Conservation (phyloP, 2,113 vertebrate genomes). For the Pleuronectes platessa region DNA sequence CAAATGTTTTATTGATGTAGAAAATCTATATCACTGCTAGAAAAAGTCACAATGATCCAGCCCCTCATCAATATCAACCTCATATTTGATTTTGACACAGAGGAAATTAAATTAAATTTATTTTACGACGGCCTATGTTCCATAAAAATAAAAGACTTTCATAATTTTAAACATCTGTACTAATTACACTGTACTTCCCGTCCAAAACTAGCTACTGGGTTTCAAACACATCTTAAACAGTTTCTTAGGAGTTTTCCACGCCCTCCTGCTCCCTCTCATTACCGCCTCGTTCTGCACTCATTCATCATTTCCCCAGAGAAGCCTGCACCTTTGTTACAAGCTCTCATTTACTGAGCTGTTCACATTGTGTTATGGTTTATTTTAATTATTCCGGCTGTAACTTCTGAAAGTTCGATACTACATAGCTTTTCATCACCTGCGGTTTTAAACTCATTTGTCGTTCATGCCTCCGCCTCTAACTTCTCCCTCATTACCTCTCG, state of each 20-base stretch:
- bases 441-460: constrained; percentile 30
- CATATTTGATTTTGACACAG: not conserved
- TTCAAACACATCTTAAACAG: constrained; percentile 16
- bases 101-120: not conserved
- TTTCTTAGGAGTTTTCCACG: constrained; percentile 19
- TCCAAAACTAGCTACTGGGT: constrained; percentile 1
- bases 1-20: constrained; percentile 1
- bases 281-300: constrained; percentile 19
- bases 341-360: constrained; percentile 20
- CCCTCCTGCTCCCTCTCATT: constrained; percentile 38
- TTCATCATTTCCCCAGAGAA: constrained; percentile 32
- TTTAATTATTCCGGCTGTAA: constrained; percentile 23
- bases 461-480: constrained; percentile 1
- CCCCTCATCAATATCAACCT: not conserved
- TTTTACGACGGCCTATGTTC: not conserved
- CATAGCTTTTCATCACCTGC: constrained; percentile 25
- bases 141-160: not conserved
- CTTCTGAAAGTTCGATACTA: constrained; percentile 2
- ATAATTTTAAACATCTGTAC: not conserved
- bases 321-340: constrained; percentile 1
- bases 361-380: constrained; percentile 29
- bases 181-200: constrained; percentile 9
- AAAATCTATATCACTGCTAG: not conserved
- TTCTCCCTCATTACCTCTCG: not conserved
- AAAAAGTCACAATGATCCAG: not conserved